These are phyloP conservation scores for Aepyceros melampus DNA, from an alignment of 2,113 vertebrate genomes.

Conservation along the genomic window DNA sequence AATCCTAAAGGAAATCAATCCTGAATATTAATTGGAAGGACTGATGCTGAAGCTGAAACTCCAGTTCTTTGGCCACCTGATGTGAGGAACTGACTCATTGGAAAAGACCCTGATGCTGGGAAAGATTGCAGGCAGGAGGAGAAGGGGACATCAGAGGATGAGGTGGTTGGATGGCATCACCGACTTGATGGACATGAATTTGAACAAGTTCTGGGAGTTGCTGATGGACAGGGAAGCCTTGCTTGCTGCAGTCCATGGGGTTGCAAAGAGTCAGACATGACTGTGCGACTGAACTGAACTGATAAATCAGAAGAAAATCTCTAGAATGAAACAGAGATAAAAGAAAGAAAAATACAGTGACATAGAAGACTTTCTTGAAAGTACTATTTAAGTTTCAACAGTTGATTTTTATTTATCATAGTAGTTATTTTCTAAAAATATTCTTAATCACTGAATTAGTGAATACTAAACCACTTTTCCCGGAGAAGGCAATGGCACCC, in stretches of 20 bases:
- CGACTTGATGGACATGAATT: accelerated
- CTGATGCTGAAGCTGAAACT: background rate
- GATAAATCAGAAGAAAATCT: background rate
- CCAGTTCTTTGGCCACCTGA: background rate
- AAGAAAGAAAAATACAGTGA: background rate
- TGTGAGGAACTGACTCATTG: background rate
- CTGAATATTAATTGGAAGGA: background rate
- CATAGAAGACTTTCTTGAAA: background rate
- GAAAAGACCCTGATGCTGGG: background rate
- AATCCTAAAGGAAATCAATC: background rate
- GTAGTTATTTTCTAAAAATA: background rate
- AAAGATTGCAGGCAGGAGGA: background rate
- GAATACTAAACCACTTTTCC: background rate
- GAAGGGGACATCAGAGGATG: accelerated
- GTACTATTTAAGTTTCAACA: background rate
- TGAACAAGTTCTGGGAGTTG: background rate
- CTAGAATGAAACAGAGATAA: background rate
- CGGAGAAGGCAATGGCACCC: too few relatives aligned
- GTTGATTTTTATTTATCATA: background rate
- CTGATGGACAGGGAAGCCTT: background rate
- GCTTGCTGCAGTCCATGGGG: background rate
- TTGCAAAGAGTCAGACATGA: background rate
- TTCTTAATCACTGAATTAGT: background rate
- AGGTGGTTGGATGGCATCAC: background rate
- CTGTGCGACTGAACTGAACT: background rate